Evolutionary conservation across 2,113 vertebrate genomes (phyloP), one percentile per base, ranked within the genome.

Genomic region (Cepphus grylle): DNA sequence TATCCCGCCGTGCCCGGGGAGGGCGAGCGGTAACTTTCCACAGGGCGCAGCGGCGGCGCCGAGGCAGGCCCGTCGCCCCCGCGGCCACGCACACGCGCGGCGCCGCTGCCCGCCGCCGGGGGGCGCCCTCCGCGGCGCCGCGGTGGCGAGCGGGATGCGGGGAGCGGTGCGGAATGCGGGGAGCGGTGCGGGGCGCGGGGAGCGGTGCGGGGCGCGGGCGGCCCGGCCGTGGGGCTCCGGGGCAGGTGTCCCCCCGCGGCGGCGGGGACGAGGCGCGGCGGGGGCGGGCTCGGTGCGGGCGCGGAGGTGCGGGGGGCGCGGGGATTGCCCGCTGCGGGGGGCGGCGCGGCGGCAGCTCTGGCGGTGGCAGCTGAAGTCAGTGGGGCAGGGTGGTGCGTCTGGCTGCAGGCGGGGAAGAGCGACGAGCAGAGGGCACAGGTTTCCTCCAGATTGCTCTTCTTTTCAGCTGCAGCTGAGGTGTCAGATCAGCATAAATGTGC

Each of bases 81-180:
- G 90, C 95, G 90, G 94, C 97, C 95, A 81, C 96, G 88, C 86
- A 92, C 86, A 87, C 79, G 90, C 94, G 90, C 96, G 86, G 76
- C 93, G 91, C 86, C 78, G 80, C 65, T 76, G 49, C 82, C 73
- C n/a, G 89, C 92, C 56, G 79, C 88, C 29, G 32, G 90, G 82
- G 88, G 88, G 92, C 92, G 85, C 83, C 47, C 85, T 79, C 38
- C 6, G 38, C 65, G 32, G 55, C 32, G 11, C 32, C 26, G 52
- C 17, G 83, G 63, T 4, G 49, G 8, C 61, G 42, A 4, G 47
- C 8, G 67, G n/a, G 38, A 2, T 6, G 47, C 43, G 16, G 40
- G 21, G 42, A 8, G 65, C 40, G 40, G 40, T 40, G 40, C 40
- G 40, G 40, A 11, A 11, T 11, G 40, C 40, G 40, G 40, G 40